Percentiles rank a stretch among this genome's conserved stretches.
These are phyloP conservation scores for Oscheius sp. DNA, from an alignment of 1,140 invertebrate genomes.

Conservation along the genomic window DNA sequence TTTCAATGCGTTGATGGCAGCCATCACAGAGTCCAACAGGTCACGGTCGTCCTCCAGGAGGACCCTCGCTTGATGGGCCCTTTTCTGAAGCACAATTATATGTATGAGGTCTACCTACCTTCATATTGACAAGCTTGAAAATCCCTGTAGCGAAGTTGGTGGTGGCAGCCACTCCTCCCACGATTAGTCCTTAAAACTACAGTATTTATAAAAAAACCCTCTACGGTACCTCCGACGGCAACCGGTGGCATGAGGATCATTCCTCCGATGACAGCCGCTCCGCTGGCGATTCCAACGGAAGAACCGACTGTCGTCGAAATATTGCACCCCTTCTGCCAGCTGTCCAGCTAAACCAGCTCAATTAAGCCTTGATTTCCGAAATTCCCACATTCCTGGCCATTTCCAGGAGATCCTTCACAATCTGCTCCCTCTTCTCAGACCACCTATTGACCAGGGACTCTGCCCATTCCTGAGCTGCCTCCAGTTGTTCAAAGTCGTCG, in stretches of 20 bases:
- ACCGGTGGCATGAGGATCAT: constrained; percentile 35
- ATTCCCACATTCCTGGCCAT: background rate
- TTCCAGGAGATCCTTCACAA: background rate
- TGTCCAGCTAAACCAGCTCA: constrained; percentile 13
- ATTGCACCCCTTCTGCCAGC: constrained; percentile 18
- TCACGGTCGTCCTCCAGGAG: background rate
- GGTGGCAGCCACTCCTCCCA: constrained; percentile 68
- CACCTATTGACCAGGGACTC: background rate
- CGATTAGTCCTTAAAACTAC: constrained; percentile 20
- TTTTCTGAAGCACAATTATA: constrained; percentile 2
- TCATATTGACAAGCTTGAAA: constrained; percentile 87
- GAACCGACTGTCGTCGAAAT: constrained; percentile 28
- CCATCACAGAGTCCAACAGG: background rate
- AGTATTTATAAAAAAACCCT: constrained; percentile 29
- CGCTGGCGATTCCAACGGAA: constrained; percentile 62
- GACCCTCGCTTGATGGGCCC: background rate
- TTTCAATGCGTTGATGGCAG: background rate
- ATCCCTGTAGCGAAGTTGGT: constrained; percentile 92
- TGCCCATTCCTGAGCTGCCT: background rate
- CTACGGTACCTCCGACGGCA: constrained; percentile 7
- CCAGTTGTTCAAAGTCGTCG: background rate
- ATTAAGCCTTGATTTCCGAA: background rate
- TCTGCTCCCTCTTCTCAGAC: background rate
- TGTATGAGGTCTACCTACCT: constrained; percentile 73
- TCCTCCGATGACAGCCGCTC: constrained; percentile 55